phyloP scores from a whole-genome alignment of 2,888 invertebrate species.

The Cancer borealis region DNA sequence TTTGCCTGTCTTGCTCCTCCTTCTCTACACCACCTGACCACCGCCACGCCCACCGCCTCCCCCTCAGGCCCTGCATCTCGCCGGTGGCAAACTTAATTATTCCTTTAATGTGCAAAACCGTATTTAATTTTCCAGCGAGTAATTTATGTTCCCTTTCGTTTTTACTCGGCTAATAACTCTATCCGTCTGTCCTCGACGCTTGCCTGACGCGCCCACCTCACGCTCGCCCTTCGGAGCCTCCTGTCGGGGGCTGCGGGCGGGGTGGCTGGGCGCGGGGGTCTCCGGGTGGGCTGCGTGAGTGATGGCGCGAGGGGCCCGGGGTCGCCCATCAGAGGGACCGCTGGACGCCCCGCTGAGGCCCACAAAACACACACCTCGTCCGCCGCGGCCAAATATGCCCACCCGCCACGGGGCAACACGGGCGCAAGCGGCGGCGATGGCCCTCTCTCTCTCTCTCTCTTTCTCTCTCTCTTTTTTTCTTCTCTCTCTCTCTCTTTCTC shows the following conservation, averaged over 20 bases:
- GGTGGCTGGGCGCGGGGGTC: constrained; percentile 30
- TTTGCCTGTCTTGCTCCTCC: not conserved
- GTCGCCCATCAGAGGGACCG: constrained; percentile 59
- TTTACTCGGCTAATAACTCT: constrained; percentile 33
- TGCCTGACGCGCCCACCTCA: not conserved
- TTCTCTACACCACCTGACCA: not conserved
- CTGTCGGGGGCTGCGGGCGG: not conserved
- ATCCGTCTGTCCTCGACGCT: constrained; percentile 4
- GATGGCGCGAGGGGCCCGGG: constrained; percentile 46
- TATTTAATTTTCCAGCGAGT: constrained; percentile 17
- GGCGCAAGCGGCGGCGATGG: constrained; percentile 17
- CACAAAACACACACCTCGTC: constrained; percentile 70
- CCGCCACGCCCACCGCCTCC: not conserved
- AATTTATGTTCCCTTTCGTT: constrained; percentile 28
- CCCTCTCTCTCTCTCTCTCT: not conserved
- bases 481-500: not conserved
- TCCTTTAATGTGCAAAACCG: constrained; percentile 21
- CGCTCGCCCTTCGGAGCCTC: not conserved
- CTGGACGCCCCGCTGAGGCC: constrained; percentile 60
- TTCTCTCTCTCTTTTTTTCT: not conserved
- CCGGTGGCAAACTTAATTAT: constrained; percentile 24
- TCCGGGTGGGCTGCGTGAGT: constrained; percentile 35
- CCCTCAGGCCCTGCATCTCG: not conserved
- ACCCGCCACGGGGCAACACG: constrained; percentile 52
- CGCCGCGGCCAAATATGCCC: constrained; percentile 66